Evolutionary conservation across 2,113 vertebrate species (phyloP).

Genomic region (Anarrhichthys ocellatus): DNA sequence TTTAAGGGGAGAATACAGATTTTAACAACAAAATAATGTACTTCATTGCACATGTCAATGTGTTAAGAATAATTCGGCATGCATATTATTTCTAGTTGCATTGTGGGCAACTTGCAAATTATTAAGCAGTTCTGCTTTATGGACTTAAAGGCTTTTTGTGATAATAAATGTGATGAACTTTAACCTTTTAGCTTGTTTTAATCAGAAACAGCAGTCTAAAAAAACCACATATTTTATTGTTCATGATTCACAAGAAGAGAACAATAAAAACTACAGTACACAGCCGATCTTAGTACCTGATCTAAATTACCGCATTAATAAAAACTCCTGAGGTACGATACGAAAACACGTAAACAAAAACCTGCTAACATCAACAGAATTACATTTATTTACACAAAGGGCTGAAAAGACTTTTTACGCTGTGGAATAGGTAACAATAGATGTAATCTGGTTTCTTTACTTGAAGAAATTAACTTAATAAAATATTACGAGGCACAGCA

Average conservation of each 20-base stretch:
- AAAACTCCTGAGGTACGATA: constrained; percentile 49
- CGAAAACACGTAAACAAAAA: constrained; percentile 46
- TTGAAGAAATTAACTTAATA: constrained; percentile 21
- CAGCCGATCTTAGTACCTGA: background rate
- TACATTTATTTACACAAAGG: constrained; percentile 50
- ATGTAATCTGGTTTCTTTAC: constrained; percentile 4
- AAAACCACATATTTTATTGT: constrained; percentile 57
- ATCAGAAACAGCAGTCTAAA: background rate
- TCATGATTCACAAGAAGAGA: constrained; percentile 39
- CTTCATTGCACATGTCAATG: accelerated
- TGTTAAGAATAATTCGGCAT: background rate
- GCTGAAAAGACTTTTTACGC: background rate
- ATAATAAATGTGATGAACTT: too few species aligned
- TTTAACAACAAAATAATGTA: background rate
- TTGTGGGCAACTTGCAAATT: too few species aligned
- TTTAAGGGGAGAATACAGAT: background rate
- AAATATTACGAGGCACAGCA: constrained; percentile 31
- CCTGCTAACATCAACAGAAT: constrained; percentile 12
- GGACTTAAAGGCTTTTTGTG: too few species aligned
- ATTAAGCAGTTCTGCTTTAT: too few species aligned
- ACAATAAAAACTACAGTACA: constrained; percentile 34
- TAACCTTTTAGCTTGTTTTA: background rate
- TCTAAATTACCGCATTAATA: background rate
- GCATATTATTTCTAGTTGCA: background rate
- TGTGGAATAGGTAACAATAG: background rate